Evolutionary conservation across 2,888 invertebrate species (phyloP), one percentile per base, ranked within the genome.

Genomic region (Eumerus sabulonum): DNA sequence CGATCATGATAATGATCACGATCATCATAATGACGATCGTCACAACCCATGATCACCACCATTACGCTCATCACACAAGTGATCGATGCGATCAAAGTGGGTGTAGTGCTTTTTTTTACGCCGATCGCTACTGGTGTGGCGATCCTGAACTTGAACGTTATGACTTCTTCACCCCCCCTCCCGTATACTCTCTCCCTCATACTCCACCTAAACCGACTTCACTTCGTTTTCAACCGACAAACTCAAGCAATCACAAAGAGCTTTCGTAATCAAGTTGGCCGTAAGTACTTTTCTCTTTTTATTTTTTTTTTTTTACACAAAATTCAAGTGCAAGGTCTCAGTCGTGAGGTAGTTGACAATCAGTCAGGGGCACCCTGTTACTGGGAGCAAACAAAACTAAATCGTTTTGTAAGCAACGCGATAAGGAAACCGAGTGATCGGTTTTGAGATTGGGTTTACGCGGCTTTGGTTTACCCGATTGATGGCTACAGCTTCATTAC

Each of bases 111-210:
- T 48, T 59, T 36, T 53, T 48, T 59, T 36, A 36, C 36, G 44
- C 42, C 50, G 67, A 54, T 12, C 9, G 47, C 19, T 44, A 11
- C 7, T 50, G 35, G 13, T 50, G 44, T 53, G 57, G 72, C 72
- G 79, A 79, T 79, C 79, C 74, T 79, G 79, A 79, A 79, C 79
- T 79, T 79, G 79, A 79, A 74, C 79, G 79, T 27, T 27, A 68
- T 68, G 67, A 68, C 56, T 67, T 62, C 71, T 66, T 50, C 68
- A 14, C 40, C 12, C 50, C 38, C 64, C 47, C 53, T 51, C 68
- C 56, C 1, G 13, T 38, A 16, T 47, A 36, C 19, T 27, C 27
- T 14, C 27, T 17, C 17, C 36, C 48, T n/a, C 27, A 40, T 4
- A 11, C 47, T 11, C 13, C 42, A n/a, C 57, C 35, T 38, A 54